These are phyloP conservation scores for Hydrotaea cyrtoneurina DNA, from an alignment of 2,888 invertebrate genomes.

Conservation along the genomic window DNA sequence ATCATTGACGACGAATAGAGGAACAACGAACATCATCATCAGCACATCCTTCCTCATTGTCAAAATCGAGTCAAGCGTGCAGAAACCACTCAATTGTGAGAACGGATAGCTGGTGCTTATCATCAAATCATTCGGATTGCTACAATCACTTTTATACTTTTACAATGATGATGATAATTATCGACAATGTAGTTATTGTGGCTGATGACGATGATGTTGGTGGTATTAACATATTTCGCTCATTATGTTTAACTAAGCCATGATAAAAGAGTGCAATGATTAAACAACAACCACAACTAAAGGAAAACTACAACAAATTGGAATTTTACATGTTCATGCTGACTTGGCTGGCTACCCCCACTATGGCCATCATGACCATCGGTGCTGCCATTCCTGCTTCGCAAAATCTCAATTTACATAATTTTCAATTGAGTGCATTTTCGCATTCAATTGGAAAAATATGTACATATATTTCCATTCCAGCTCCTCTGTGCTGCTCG, in stretches of 20 bases:
- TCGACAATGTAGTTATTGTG: not conserved
- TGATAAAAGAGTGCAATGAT: not conserved
- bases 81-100: constrained; percentile 9
- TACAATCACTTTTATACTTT: not conserved
- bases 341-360: not conserved
- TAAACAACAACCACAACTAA: not conserved
- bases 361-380: not conserved
- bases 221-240: constrained; percentile 36
- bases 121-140: not conserved
- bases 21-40: not conserved
- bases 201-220: not conserved
- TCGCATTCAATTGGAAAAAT: constrained; percentile 65
- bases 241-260: constrained; percentile 33
- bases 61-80: not conserved
- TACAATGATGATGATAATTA: not conserved
- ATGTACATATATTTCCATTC: constrained; percentile 37
- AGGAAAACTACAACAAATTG: not conserved
- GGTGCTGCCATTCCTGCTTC: not conserved
- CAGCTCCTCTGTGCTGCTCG: not conserved
- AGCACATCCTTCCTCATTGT: not conserved
- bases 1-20: not conserved
- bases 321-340: constrained; percentile 42
- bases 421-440: constrained; percentile 67
- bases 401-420: constrained; percentile 62
- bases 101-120: not conserved